Conservation (phyloP, 2,797 vertebrate species). For the Kryptolebias ocellatus region DNA sequence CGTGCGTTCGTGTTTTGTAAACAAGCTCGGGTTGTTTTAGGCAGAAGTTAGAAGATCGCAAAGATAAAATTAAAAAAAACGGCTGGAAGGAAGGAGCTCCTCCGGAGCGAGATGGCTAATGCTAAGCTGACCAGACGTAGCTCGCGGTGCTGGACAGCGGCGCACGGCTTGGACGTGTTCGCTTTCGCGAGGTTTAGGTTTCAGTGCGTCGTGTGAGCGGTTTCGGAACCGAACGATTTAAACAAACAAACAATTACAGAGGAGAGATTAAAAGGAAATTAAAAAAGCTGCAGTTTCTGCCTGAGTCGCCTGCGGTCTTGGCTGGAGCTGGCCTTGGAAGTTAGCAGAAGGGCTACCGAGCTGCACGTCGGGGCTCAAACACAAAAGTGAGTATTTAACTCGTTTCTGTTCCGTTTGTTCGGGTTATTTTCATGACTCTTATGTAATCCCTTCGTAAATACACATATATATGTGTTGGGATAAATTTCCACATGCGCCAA, state of each 20-base stretch:
- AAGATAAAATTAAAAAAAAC: slow-evolving; percentile 32
- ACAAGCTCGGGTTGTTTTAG: slow-evolving; percentile 32
- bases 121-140: slow-evolving; percentile 24
- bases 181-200: neutral
- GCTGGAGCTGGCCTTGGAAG: slow-evolving; percentile 58
- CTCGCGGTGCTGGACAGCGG: slow-evolving; percentile 21
- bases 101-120: slow-evolving; percentile 49
- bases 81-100: slow-evolving; percentile 55
- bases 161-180: slow-evolving; percentile 24
- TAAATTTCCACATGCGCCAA: too few relatives aligned
- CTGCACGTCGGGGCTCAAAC: slow-evolving; percentile 46
- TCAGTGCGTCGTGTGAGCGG: neutral
- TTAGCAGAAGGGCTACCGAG: slow-evolving; percentile 58
- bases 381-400: slow-evolving; percentile 60
- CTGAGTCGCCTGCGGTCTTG: slow-evolving; percentile 40
- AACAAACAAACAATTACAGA: too few relatives aligned
- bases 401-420: neutral
- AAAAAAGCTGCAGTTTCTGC: slow-evolving; percentile 12
- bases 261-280: neutral
- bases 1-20: neutral
- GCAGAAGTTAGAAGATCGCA: slow-evolving; percentile 55
- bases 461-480: neutral
- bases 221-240: neutral
- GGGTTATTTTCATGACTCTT: neutral
- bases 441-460: too few relatives aligned